Evolutionary conservation across 2,888 invertebrate genomes (phyloP), one percentile per base, ranked within the genome.

Genomic region (Clitarchus hookeri): DNA sequence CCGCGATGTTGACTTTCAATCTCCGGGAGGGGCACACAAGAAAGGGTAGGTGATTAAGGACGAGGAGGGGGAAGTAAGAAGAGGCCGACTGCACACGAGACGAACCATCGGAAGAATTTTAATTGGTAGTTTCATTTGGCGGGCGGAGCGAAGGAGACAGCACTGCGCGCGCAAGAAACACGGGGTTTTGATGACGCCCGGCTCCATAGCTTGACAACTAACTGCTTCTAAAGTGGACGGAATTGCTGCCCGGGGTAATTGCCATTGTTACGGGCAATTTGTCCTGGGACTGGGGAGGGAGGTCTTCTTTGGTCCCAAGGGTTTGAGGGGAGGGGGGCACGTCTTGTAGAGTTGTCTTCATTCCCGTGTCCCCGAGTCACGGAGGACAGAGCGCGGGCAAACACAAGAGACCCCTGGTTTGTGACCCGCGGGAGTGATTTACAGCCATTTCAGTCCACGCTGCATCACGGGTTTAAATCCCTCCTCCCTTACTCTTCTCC

Each of bases 261-360:
- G 65, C 65, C 65, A n/a, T 65, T 65, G 65, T 65, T 65, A n/a
- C 65, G 65, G 65, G 65, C 65, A 65, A 65, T 65, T 65, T 65
- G 65, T 65, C 65, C 23, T 8, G 19, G 65, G 65, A 12, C 65
- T n/a, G 19, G 53, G 65, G 65, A 23, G 11, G 48, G 48, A 8
- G 48, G 0, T 6, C 23, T 65, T 2, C 23, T 19, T 0, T 12
- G 53, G 65, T 19, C 19, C 65, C 0, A 0, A 23, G 65, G 16
- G 23, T 6, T 12, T 0, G 53, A 2, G 53, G 53, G 53, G 65
- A 23, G n/a, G 8, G 19, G 8, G 65, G 65, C 8, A 19, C 8
- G 13, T 16, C 8, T 23, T 65, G 65, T 6, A 48, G 48, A 11
- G 65, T n/a, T 65, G 65, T 65, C 65, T 65, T 65, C 65, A 65